These are phyloP conservation scores for Ennomos quercinarius DNA, from an alignment of 2,888 invertebrate genomes.

Conservation along the genomic window DNA sequence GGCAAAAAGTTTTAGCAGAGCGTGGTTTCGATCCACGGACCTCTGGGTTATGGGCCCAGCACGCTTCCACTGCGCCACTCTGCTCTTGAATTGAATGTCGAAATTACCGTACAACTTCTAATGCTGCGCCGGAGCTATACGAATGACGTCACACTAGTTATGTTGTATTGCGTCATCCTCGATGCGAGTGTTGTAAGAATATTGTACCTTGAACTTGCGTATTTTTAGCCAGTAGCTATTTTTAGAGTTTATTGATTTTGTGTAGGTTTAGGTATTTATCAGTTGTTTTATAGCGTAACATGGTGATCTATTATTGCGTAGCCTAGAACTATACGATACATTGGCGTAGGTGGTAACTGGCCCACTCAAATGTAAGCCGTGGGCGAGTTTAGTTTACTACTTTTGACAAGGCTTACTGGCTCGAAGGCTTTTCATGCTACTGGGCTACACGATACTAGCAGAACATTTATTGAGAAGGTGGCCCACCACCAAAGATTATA, in stretches of 20 bases:
- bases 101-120: slow-evolving; percentile 51
- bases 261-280: background rate
- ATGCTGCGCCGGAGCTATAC: slow-evolving; percentile 29
- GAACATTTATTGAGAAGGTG: too few species aligned
- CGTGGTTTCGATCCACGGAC: slow-evolving; percentile 96
- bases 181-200: background rate
- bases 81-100: slow-evolving; percentile 71
- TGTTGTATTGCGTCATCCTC: slow-evolving; percentile 13
- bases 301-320: too few species aligned
- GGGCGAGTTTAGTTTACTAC: too few species aligned
- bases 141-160: slow-evolving; percentile 50
- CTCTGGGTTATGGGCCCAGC: slow-evolving; percentile 95
- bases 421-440: too few species aligned
- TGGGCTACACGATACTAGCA: too few species aligned
- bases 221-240: slow-evolving; percentile 11
- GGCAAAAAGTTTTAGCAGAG: slow-evolving; percentile 84
- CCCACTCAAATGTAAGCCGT: too few species aligned
- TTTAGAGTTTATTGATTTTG: slow-evolving; percentile 9
- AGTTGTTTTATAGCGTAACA: too few species aligned
- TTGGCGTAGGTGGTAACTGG: too few species aligned
- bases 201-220: slow-evolving; percentile 10
- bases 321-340: too few species aligned
- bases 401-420: too few species aligned
- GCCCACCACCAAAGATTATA: too few species aligned
- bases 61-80: slow-evolving; percentile 94